Evolutionary conservation across 2,888 invertebrate genomes (phyloP).

Genomic region (Gisinianus flammeolus): DNA sequence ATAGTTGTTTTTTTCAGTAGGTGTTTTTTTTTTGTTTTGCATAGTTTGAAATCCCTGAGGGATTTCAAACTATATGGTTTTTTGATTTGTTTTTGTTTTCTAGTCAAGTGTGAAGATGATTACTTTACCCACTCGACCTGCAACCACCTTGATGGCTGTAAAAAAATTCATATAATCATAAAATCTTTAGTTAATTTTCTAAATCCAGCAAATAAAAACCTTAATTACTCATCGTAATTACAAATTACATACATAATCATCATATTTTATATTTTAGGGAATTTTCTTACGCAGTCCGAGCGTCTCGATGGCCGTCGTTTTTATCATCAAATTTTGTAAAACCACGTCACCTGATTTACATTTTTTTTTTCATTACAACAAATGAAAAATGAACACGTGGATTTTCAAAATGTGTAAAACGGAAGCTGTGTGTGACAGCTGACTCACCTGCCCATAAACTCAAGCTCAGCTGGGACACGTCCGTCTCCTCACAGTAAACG

Average conservation of each 20-base stretch:
- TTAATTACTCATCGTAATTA: too few relatives aligned
- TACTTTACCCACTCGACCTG: slow-evolving; percentile 83
- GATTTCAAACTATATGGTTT: too few relatives aligned
- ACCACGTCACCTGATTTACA: slow-evolving; percentile 84
- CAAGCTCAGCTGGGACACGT: slow-evolving; percentile 88
- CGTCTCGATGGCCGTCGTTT: slow-evolving; percentile 90
- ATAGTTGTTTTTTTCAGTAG: too few relatives aligned
- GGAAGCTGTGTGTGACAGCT: too few relatives aligned
- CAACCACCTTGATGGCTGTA: slow-evolving; percentile 87
- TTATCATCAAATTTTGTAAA: slow-evolving; percentile 83
- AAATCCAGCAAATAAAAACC: too few relatives aligned
- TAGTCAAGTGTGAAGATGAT: slow-evolving; percentile 1
- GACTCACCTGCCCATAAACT: slow-evolving; percentile 99
- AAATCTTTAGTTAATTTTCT: too few relatives aligned
- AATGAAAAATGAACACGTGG: neutral
- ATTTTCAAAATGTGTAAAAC: neutral
- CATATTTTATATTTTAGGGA: too few relatives aligned
- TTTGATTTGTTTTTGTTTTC: neutral
- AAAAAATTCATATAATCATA: too few relatives aligned
- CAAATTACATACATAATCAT: too few relatives aligned
- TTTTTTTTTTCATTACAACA: neutral
- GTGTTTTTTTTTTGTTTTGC: too few relatives aligned
- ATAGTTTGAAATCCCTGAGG: too few relatives aligned
- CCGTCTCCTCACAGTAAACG: slow-evolving; percentile 94
- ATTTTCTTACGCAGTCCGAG: too few relatives aligned